Evolutionary conservation across 2,888 invertebrate genomes (phyloP), one percentile per base, ranked within the genome.

Genomic region (Pseudoips prasinana): DNA sequence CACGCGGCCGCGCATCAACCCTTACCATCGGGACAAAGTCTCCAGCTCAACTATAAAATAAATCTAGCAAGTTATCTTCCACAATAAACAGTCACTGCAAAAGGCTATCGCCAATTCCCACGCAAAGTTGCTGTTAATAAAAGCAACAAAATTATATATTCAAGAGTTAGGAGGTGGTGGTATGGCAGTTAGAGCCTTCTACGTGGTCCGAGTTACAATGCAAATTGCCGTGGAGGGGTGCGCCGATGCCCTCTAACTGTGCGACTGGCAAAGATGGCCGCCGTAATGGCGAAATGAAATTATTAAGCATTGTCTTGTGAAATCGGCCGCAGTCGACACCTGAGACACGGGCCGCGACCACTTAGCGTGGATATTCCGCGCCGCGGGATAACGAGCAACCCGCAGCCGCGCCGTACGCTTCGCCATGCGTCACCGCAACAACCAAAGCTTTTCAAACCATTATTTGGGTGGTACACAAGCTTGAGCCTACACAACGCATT

Each of bases 71-170:
- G 83, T 87, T 86, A 86, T 85, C 78, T 81, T 83, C 75, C 57
- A 82, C 82, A 85, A 82, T 84, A 85, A 84, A 84, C 76, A 78
- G 81, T 78, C 80, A 72, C 80, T 69, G 78, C 83, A 76, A 82
- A 81, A 84, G 83, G 83, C 84, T 81, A 87, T 81, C 84, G 76
- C 69, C 80, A 72, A 86, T 88, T 88, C 87, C 88, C 88, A 88
- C 87, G 88, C 88, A 84, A 87, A 84, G 73, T 83, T 77, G 81
- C 76, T 79, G 83, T 82, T 88, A 88, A 86, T 86, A 86, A 86
- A 86, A 87, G 86, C 88, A 84, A 85, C 87, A 82, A 85, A 87
- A 88, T 88, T 87, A 88, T 88, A 85, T 84, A 88, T 88, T 88
- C 88, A 88, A 87, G 82, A 88, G 84, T 85, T 83, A 79, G 82